phyloP scores from a whole-genome alignment of 2,113 vertebrate species.

The Excalfactoria chinensis region DNA sequence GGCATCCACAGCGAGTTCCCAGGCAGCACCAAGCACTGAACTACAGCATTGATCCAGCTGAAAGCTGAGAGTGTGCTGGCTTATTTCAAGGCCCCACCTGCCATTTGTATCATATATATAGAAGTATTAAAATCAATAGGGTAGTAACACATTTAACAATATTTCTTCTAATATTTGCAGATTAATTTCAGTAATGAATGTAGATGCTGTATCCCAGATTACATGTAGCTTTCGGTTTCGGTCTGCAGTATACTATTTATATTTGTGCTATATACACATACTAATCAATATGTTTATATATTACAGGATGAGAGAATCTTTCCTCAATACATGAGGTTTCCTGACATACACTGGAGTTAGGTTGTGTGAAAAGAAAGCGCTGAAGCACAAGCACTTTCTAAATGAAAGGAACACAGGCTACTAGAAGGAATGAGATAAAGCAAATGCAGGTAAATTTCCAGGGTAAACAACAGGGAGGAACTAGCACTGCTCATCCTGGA shows the following conservation, averaged over 20 bases:
- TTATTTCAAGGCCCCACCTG: not conserved
- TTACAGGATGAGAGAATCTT: not conserved
- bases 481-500: not conserved
- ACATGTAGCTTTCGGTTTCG: not conserved
- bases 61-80: not conserved
- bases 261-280: not conserved
- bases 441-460: not conserved
- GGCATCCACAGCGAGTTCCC: not conserved
- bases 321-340: not conserved
- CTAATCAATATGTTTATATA: not conserved
- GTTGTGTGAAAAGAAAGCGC: not conserved
- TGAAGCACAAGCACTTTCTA: not conserved
- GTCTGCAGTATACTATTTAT: not conserved
- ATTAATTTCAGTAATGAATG: not conserved
- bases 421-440: not conserved
- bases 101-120: not conserved
- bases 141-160: not conserved
- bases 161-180: not conserved
- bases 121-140: not conserved
- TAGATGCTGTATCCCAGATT: not conserved
- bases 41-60: not conserved
- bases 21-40: not conserved
- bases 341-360: not conserved
- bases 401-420: not conserved
- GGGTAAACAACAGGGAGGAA: not conserved